These are phyloP conservation scores for Diadumene lineata DNA, from an alignment of 92 coral and sea anemone genomes.

Conservation along the genomic window DNA sequence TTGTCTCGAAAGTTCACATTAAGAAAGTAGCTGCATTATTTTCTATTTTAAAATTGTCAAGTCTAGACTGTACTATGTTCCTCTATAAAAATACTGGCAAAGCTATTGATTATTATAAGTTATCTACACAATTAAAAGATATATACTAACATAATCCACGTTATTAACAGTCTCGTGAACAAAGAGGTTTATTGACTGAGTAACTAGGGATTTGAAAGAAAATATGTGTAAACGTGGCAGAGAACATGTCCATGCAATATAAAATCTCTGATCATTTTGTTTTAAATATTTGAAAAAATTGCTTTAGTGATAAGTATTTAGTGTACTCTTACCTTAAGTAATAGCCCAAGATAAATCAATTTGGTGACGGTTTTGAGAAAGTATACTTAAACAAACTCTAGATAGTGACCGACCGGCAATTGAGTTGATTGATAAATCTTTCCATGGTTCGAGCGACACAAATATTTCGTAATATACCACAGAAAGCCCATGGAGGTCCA, in stretches of 20 bases:
- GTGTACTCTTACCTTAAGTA: conserved; percentile 1
- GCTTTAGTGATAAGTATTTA: neutral
- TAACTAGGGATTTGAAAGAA: neutral
- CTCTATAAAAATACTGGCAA: no score
- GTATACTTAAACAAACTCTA: no score
- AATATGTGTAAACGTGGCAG: neutral
- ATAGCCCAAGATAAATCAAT: no score
- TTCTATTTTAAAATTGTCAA: neutral
- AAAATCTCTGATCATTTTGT: no score
- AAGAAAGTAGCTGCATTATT: neutral
- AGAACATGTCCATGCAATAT: neutral
- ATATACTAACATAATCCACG: neutral
- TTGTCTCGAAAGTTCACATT: neutral
- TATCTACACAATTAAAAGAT: neutral
- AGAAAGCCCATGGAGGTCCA: conserved; percentile 9
- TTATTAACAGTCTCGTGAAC: neutral
- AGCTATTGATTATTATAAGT: no score
- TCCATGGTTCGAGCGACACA: no score
- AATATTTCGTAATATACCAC: no score
- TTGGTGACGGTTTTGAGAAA: no score
- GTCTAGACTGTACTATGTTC: neutral
- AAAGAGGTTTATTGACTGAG: neutral
- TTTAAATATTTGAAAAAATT: no score
- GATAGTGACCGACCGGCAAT: no score
- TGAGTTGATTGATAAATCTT: no score